Evolutionary conservation across 1,140 invertebrate species (phyloP).

Genomic region (Euglossa dilemma): DNA sequence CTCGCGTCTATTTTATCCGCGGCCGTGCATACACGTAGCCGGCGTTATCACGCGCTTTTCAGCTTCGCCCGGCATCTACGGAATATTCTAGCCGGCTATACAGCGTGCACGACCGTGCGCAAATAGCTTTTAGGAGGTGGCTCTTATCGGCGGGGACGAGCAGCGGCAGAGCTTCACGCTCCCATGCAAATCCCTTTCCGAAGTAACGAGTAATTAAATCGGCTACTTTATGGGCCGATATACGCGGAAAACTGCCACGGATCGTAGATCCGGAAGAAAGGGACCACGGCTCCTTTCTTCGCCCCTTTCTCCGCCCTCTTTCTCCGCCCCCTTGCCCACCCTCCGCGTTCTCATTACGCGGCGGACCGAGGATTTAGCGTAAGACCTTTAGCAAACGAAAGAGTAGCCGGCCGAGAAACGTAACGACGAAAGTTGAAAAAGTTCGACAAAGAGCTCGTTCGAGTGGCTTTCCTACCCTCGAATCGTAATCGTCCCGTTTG

Average conservation of each 20-base stretch:
- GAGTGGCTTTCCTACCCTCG: neutral
- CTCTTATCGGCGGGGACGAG: conserved; percentile 8
- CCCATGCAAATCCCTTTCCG: conserved; percentile 6
- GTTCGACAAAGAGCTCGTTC: neutral
- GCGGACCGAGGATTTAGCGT: neutral
- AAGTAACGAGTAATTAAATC: conserved; percentile 25
- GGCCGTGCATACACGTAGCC: neutral
- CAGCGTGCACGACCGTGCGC: neutral
- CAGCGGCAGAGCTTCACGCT: neutral
- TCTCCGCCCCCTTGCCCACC: neutral
- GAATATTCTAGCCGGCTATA: neutral
- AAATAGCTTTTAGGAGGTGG: conserved; percentile 19
- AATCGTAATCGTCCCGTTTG: neutral
- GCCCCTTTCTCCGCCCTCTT: no score
- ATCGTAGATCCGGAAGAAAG: neutral
- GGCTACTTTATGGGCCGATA: neutral
- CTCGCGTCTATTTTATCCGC: neutral
- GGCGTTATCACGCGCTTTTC: conserved; percentile 21
- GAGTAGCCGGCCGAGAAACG: neutral
- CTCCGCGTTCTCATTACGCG: neutral
- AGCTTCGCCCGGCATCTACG: neutral
- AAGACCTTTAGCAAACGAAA: neutral
- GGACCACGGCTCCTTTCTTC: no score
- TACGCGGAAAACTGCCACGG: neutral
- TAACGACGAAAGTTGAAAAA: conserved; percentile 10